Conservation (phyloP, 2,888 invertebrate genomes). For the Ptychoptera albimana region DNA sequence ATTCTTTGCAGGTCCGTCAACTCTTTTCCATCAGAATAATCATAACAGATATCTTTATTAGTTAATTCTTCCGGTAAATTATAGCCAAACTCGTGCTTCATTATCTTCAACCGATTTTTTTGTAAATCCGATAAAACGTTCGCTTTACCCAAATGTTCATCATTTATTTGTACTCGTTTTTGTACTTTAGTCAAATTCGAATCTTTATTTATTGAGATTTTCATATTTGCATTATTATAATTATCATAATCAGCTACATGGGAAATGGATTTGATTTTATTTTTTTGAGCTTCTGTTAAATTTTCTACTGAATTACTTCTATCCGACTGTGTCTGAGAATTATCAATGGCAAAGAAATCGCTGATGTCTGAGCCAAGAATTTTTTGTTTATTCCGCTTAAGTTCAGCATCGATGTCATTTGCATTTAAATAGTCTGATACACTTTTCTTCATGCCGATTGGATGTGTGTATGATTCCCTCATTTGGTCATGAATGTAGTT, state of each 20-base stretch:
- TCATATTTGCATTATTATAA: conserved; percentile 19
- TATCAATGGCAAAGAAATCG: conserved; percentile 10
- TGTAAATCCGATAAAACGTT: conserved; percentile 4
- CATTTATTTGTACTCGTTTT: background rate
- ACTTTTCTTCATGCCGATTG: conserved; percentile 13
- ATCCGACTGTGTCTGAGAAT: background rate
- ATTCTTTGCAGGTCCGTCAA: conserved; percentile 26
- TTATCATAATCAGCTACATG: conserved; percentile 39
- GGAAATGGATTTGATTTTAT: conserved; percentile 42
- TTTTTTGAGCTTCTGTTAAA: conserved; percentile 41
- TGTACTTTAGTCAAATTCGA: conserved; percentile 3
- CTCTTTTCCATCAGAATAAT: conserved; percentile 4
- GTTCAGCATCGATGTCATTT: conserved; percentile 14
- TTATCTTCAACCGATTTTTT: conserved; percentile 2
- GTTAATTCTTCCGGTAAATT: background rate
- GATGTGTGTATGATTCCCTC: too few species aligned
- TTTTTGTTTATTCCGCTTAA: conserved; percentile 18
- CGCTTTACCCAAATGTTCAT: conserved; percentile 4
- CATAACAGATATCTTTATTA: background rate
- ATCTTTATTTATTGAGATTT: conserved; percentile 7
- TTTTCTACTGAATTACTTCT: background rate
- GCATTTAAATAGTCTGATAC: conserved; percentile 21
- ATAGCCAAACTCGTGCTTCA: background rate
- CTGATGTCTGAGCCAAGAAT: conserved; percentile 11
- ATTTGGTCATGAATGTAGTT: too few species aligned